phyloP scores from a whole-genome alignment of 2,888 invertebrate genomes.

The Chromoteleia sp. region DNA sequence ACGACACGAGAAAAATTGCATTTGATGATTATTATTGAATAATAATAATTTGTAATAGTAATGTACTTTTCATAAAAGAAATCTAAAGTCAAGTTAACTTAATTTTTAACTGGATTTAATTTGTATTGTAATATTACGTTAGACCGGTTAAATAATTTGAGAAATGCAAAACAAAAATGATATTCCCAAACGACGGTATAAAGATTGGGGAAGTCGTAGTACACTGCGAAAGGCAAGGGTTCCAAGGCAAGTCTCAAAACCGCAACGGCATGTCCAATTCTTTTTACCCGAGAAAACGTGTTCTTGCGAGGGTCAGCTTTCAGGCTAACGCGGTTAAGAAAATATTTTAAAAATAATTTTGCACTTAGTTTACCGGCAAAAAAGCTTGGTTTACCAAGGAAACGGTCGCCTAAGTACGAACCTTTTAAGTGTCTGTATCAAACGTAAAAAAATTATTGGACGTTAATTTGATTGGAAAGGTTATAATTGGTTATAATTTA shows the following conservation, averaged over 20 bases:
- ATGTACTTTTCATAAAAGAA: too few relatives aligned
- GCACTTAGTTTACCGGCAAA: constrained; percentile 79
- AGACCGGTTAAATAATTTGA: constrained; percentile 7
- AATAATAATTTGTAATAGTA: too few relatives aligned
- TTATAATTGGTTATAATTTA: too few relatives aligned
- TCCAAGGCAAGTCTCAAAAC: constrained; percentile 77
- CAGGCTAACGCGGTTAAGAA: constrained; percentile 82
- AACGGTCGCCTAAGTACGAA: constrained; percentile 55
- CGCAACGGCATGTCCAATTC: constrained; percentile 79
- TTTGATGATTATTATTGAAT: too few relatives aligned
- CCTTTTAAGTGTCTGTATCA: constrained; percentile 67
- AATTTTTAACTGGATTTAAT: not conserved
- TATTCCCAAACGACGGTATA: constrained; percentile 23
- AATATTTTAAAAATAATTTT: constrained; percentile 84
- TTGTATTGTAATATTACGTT: not conserved
- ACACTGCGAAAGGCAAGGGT: constrained; percentile 56
- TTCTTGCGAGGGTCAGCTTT: constrained; percentile 79
- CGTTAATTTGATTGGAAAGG: constrained; percentile 16
- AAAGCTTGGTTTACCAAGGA: constrained; percentile 66
- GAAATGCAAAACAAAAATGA: constrained; percentile 13
- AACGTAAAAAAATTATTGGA: constrained; percentile 44
- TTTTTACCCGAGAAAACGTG: constrained; percentile 73
- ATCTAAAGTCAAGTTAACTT: too few relatives aligned
- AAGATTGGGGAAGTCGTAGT: constrained; percentile 54
- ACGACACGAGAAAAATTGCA: too few relatives aligned